These are phyloP conservation scores for Mesorhabditis sp. DNA, from an alignment of 2,888 invertebrate species.

Conservation along the genomic window DNA sequence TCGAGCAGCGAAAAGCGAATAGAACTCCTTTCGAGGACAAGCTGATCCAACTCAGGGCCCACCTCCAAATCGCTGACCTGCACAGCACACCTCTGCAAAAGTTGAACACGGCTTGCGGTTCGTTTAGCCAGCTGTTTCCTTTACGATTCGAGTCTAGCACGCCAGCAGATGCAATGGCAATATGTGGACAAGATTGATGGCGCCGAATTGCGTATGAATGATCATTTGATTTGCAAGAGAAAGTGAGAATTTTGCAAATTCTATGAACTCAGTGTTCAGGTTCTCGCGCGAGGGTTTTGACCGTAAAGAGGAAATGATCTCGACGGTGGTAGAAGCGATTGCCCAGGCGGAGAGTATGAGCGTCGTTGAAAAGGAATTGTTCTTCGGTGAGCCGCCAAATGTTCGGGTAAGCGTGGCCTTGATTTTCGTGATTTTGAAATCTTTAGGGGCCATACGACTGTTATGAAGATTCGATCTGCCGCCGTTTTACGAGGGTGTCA, in stretches of 20 bases:
- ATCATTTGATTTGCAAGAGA: conserved; percentile 5
- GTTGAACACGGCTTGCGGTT: conserved; percentile 5
- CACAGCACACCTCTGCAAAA: not conserved
- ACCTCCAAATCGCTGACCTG: not conserved
- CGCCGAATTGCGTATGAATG: not conserved
- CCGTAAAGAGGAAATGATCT: not conserved
- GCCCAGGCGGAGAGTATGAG: not conserved
- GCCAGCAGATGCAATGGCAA: not conserved
- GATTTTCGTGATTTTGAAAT: not conserved
- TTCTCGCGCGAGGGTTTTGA: not conserved
- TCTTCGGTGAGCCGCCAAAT: not conserved
- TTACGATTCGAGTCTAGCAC: not conserved
- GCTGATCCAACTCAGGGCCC: not conserved
- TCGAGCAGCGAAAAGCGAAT: not conserved
- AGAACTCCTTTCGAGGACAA: not conserved
- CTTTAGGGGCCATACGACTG: not conserved
- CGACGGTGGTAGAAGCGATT: not conserved
- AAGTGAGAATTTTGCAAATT: not conserved
- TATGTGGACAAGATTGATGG: not conserved
- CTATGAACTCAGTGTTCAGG: too few species aligned
- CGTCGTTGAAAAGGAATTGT: not conserved
- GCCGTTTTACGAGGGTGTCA: not conserved
- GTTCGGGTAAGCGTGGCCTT: not conserved
- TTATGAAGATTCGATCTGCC: not conserved
- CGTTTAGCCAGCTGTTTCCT: not conserved